Evolutionary conservation across 2,888 invertebrate species (phyloP), one percentile per base, ranked within the genome.

Genomic region (Lasioglossum vierecki): DNA sequence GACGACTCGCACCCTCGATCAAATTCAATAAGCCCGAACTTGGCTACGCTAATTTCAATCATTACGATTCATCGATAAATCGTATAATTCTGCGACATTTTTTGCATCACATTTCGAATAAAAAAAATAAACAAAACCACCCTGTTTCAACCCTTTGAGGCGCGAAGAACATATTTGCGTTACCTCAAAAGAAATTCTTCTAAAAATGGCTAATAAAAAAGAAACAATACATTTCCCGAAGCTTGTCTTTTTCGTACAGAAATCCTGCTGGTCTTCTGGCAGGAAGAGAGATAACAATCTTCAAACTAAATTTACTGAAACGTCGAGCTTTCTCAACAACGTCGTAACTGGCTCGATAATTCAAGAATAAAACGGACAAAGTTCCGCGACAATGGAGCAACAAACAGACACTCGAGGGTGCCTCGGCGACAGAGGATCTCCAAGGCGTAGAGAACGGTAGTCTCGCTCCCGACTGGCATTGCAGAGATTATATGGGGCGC

Each of bases 401-500:
- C 57, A 39, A 30, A 74, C 60, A 39, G 44, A 74, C 63, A 39
- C 5, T 9, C n/a, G 70, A 70, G 70, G 78, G 26, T 70, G 81
- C 81, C 79, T 72, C 91, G 88, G 90, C 90, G 91, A 91, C 86
- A 85, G 83, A 57, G 79, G 92, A 93, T 93, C 90, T 93, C 82
- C 86, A 88, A 92, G 91, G 90, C 92, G 92, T 92, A 91, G 88
- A 88, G 6, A 91, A 91, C 91, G 91, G 35, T 90, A 92, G 92
- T 87, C 92, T 63, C 92, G 30, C 15, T 60, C 18, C 93, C 91
- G 92, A 92, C 92, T 93, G 88, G 94, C 94, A 93, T 94, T 94
- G 92, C 92, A 91, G 93, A 86, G 92, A 94, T 94, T 94, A 95
- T 93, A 95, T 95, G 95, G 93, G 94, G 91, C 95, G 95, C 93